Evolutionary conservation across 2,113 vertebrate species (phyloP), one percentile per base, ranked within the genome.

Genomic region (Ornithorhynchus anatinus): DNA sequence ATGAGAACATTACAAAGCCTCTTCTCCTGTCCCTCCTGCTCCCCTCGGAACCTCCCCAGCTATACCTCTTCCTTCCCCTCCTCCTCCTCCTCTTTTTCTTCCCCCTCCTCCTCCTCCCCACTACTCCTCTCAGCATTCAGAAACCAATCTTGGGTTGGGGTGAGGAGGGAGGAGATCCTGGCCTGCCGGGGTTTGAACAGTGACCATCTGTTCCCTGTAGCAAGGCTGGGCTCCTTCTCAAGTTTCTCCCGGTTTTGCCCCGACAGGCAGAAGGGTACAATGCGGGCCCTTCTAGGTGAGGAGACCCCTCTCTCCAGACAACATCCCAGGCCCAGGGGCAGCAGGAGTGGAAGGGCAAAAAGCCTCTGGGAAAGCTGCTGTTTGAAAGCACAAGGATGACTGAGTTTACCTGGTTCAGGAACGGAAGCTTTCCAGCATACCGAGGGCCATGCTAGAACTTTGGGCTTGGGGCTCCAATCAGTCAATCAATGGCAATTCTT

Each of bases 131-230:
- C 63, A n/a, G 63, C 13, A n/a, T 15, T 7, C 13, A 48, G 14
- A 58, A 61, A 43, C 62, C 59, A 60, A 75, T 31, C 12, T 47
- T 73, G 31, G 61, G 31, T 17, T n/a, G n/a, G n/a, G n/a, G n/a
- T n/a, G n/a, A n/a, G n/a, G 25, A 88, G 78, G 92, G 89, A 89
- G 90, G 91, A 65, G 68, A 77, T 62, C 58, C 54, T 22, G 57
- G 29, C 72, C 60, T 36, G 50, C 71, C 64, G 72, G 62, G 72
- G 56, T 86, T 91, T 87, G 76, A 92, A 93, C 89, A 93, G 88
- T 90, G 84, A 90, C 91, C 91, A 91, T 91, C 89, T 94, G 90
- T 90, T 91, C 74, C 74, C 88, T 59, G 59, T 84, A 86, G 79
- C 75, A 88, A 75, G 63, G 59, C 77, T 67, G 40, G 50, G 84